Percentiles rank a stretch among this genome's conserved stretches.
Evolutionary conservation across 2,113 vertebrate species (phyloP).

Genomic region (Chunga burmeisteri): DNA sequence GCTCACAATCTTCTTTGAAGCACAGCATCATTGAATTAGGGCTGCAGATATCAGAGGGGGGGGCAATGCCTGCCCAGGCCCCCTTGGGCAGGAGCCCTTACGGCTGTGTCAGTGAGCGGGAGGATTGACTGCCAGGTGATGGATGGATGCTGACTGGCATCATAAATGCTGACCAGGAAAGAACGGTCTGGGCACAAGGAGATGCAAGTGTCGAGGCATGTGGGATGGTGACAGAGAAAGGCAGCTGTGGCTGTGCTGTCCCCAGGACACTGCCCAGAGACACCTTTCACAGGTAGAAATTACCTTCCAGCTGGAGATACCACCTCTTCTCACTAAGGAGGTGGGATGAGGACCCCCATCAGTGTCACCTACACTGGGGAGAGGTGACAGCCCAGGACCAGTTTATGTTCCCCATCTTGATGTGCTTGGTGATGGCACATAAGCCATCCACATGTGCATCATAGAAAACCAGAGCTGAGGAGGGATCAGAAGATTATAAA

Average conservation of each 20-base stretch:
- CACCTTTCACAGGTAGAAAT: rapidly evolving
- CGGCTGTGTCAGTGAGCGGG: neutral
- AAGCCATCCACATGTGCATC: neutral
- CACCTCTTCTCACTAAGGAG: neutral
- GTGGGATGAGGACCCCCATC: neutral
- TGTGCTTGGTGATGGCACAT: rapidly evolving
- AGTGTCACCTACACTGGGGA: neutral
- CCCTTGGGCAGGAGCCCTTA: neutral
- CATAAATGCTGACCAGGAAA: neutral
- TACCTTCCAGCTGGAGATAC: neutral
- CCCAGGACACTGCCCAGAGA: neutral
- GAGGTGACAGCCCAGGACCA: neutral
- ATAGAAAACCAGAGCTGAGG: neutral
- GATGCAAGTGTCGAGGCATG: rapidly evolving
- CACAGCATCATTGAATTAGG: rapidly evolving
- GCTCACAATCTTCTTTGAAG: neutral
- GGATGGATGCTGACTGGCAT: neutral
- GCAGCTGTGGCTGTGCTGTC: neutral
- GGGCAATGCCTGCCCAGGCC: neutral
- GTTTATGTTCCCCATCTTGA: neutral
- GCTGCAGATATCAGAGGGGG: neutral
- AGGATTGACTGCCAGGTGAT: neutral
- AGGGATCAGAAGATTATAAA: neutral
- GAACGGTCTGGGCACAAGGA: neutral
- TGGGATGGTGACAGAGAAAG: neutral